A percentile compares a stretch with the other conserved stretches of the same genome.
phyloP scores from a whole-genome alignment of 1,140 invertebrate species.

The Camponotus pennsylvanicus region DNA sequence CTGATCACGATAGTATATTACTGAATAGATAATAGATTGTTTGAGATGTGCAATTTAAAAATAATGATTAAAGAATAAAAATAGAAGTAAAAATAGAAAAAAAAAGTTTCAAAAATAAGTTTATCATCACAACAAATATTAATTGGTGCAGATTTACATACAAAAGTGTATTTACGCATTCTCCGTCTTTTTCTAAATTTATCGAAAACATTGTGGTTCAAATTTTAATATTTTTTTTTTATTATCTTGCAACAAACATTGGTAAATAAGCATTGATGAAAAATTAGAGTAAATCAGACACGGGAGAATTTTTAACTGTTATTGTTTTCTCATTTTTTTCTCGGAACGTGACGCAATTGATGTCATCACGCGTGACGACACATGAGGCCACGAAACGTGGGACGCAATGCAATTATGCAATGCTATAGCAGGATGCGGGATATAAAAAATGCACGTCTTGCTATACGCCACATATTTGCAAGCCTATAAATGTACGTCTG shows the following conservation, averaged over 20 bases:
- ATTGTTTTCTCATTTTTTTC: background rate
- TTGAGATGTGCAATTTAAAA: background rate
- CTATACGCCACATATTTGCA: conserved; percentile 6
- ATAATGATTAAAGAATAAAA: background rate
- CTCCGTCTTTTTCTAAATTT: background rate
- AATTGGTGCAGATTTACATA: background rate
- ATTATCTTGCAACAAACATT: background rate
- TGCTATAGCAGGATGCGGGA: conserved; percentile 14
- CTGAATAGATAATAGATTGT: background rate
- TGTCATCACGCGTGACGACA: background rate
- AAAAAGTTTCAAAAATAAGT: background rate
- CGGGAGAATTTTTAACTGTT: background rate
- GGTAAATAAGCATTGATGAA: background rate
- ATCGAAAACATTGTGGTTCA: background rate
- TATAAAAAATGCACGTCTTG: conserved; percentile 38
- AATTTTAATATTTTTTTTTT: background rate
- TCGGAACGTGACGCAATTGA: background rate
- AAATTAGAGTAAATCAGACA: background rate
- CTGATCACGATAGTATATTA: background rate
- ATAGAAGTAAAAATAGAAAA: background rate
- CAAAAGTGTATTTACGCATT: background rate
- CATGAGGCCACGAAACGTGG: conserved; percentile 7
- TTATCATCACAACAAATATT: background rate
- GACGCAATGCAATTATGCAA: conserved; percentile 9
- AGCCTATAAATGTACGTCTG: background rate